Evolutionary conservation across 2,888 invertebrate species (phyloP).

Genomic region (Dasypogon diadema): DNA sequence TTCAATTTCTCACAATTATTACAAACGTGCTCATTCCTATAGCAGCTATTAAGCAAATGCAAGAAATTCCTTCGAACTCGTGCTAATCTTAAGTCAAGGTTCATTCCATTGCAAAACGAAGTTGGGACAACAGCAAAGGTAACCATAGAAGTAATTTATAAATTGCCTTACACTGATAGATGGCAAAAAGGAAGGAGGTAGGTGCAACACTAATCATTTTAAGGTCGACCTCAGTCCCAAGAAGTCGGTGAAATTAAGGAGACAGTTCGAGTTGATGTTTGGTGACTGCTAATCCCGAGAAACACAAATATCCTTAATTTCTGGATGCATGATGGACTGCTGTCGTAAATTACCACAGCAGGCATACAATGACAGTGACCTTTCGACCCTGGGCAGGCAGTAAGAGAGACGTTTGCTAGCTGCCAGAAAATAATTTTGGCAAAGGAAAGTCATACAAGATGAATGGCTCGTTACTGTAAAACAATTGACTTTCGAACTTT

Average conservation of each 20-base stretch:
- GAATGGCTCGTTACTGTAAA: slow-evolving; percentile 23
- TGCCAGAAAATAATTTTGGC: slow-evolving; percentile 10
- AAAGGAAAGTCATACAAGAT: slow-evolving; percentile 18
- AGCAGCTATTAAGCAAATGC: no score
- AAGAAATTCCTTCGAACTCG: neutral
- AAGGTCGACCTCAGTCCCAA: slow-evolving; percentile 31
- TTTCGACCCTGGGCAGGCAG: neutral
- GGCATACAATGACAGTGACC: neutral
- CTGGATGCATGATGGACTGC: neutral
- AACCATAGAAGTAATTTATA: neutral
- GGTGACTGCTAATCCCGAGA: neutral
- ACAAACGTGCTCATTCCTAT: no score
- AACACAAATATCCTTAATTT: slow-evolving; percentile 3
- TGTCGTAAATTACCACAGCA: slow-evolving; percentile 32
- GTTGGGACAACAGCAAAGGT: neutral
- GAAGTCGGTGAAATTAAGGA: slow-evolving; percentile 5
- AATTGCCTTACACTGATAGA: neutral
- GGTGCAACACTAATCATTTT: neutral
- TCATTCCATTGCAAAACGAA: neutral
- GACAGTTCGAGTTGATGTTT: neutral
- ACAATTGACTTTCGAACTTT: slow-evolving; percentile 45
- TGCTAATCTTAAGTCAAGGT: neutral
- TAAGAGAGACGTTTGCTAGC: neutral
- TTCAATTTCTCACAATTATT: no score
- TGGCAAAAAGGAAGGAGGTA: slow-evolving; percentile 8